Percentiles rank a stretch among this genome's conserved stretches.
These are phyloP conservation scores for Atta texana DNA, from an alignment of 1,140 invertebrate species.

Conservation along the genomic window DNA sequence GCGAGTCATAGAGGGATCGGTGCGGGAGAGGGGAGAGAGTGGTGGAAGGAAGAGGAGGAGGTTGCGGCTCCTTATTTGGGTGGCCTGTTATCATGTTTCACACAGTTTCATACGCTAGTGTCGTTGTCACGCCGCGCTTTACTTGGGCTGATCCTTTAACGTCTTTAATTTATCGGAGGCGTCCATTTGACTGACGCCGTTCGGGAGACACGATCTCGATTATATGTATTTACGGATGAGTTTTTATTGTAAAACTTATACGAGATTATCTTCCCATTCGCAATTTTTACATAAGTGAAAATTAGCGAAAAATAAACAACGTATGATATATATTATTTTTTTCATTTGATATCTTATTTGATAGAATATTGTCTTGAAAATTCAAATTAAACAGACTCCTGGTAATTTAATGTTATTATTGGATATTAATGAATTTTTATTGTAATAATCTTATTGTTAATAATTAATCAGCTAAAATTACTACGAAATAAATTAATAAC, in stretches of 20 bases:
- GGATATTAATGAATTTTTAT: background rate
- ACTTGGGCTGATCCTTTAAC: background rate
- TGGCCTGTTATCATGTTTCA: slow-evolving; percentile 86
- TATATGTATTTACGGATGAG: background rate
- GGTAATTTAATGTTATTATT: too few relatives aligned
- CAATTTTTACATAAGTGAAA: slow-evolving; percentile 1
- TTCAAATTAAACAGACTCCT: too few relatives aligned
- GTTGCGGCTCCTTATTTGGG: slow-evolving; percentile 85
- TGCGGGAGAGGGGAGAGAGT: too few relatives aligned
- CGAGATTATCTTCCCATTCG: background rate
- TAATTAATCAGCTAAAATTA: background rate
- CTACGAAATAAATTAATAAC: too few relatives aligned
- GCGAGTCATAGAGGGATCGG: slow-evolving; percentile 39
- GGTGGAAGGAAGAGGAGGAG: slow-evolving; percentile 59
- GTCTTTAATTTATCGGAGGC: background rate
- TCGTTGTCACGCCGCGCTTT: slow-evolving; percentile 48
- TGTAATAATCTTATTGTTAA: background rate
- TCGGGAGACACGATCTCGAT: background rate
- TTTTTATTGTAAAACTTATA: slow-evolving; percentile 1
- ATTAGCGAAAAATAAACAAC: background rate
- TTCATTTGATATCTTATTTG: background rate
- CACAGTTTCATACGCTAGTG: slow-evolving; percentile 85
- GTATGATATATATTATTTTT: too few relatives aligned
- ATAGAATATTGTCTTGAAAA: background rate
- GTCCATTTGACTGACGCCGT: background rate